These are phyloP conservation scores for Artibeus jamaicensis DNA, from an alignment of 2,797 vertebrate genomes.

Conservation along the genomic window DNA sequence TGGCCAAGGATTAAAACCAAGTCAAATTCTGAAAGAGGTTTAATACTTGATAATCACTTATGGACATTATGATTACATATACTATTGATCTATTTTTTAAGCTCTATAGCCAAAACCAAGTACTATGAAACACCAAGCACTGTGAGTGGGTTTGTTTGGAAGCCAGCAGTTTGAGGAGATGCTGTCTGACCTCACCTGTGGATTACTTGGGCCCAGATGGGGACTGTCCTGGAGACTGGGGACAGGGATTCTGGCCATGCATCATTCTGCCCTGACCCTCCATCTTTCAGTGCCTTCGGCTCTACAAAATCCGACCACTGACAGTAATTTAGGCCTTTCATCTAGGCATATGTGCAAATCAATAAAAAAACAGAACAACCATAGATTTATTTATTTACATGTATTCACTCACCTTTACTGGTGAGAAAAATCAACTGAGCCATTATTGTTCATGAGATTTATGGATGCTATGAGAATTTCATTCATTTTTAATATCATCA, in stretches of 20 bases:
- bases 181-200: not conserved
- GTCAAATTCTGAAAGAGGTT: not conserved
- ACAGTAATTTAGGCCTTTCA: not conserved
- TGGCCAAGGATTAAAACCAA: slow-evolving; percentile 14
- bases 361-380: not conserved
- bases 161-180: not conserved
- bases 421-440: not conserved
- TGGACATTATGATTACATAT: slow-evolving; percentile 23
- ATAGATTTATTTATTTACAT: not conserved
- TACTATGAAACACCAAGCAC: not conserved
- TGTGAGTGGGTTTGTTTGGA: not conserved
- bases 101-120: not conserved
- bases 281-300: not conserved
- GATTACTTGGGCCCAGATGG: not conserved
- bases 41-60: slow-evolving; percentile 18
- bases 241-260: not conserved
- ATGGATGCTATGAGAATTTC: not conserved
- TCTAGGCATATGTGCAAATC: not conserved
- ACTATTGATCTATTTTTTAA: slow-evolving; percentile 38
- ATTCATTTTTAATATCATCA: not conserved
- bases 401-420: not conserved
- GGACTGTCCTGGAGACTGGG: not conserved
- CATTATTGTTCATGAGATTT: not conserved
- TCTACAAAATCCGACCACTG: not conserved
- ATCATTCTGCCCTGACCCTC: not conserved